Evolutionary conservation across 2,113 vertebrate genomes (phyloP), one percentile per base, ranked within the genome.

Genomic region (Pedetes capensis): DNA sequence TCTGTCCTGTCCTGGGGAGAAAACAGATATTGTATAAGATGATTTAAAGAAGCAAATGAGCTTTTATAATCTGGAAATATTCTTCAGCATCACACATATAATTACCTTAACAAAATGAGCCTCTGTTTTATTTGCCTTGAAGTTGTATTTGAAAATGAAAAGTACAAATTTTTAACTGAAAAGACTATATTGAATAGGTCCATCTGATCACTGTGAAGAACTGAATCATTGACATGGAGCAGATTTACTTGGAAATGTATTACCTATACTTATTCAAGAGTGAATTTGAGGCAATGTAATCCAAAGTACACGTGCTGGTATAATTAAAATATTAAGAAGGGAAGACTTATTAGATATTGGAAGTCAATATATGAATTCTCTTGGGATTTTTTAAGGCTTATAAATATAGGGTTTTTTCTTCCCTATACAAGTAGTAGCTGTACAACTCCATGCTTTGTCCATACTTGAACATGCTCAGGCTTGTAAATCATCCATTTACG

Each of bases 71-170:
- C 53, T 76, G 55, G 42, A 10, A 86, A 79, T 86, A 55, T 75
- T 90, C 78, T 90, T 81, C 53, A 57, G 57, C 20, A 82, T 72
- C 51, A 72, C 66, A 88, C 10, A 34, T 29, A 61, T 16, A 83
- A 53, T 47, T 66, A 23, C 61, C 78, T 88, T 85, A 87, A 63
- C 61, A 87, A 95, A 81, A 78, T 64, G 69, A 94, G n/a, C 10
- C 39, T 83, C 68, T 68, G 37, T n/a, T 94, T 89, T 49, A 68
- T 17, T 75, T 90, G 29, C 64, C 76, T 87, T 95, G 25, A 87
- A 94, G 51, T 71, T 59, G 16, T 88, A 74, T 87, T 94, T 94
- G 49, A 66, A 95, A 91, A 93, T 92, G 61, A 64, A 51, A 91
- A 86, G 86, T 78, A 64, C 20, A 76, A 47, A 76, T 8, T 66